These are phyloP conservation scores for Malacoctenus gilli DNA, from an alignment of 2,797 vertebrate species.

Conservation along the genomic window DNA sequence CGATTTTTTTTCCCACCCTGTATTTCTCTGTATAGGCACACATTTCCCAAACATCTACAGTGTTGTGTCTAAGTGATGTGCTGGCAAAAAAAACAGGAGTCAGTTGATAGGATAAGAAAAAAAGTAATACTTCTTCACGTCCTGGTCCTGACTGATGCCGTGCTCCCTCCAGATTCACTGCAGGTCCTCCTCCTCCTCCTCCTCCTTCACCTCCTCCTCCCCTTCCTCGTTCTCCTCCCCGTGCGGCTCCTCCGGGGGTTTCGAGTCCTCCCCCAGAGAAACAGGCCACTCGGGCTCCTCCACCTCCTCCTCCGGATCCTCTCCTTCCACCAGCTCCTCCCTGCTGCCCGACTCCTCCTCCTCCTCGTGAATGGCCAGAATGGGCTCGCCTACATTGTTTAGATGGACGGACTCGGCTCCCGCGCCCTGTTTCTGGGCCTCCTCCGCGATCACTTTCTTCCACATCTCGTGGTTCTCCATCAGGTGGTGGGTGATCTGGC, in stretches of 20 bases:
- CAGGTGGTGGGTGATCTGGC: conserved; percentile 95
- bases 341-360: conserved; percentile 90
- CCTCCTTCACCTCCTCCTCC: conserved; percentile 46
- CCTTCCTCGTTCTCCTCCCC: conserved; percentile 46
- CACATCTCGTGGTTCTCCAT: conserved; percentile 98
- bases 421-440: conserved; percentile 79
- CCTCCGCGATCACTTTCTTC: conserved; percentile 94
- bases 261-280: conserved; percentile 54
- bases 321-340: conserved; percentile 75
- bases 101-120: conserved; percentile 75
- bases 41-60: conserved; percentile 95
- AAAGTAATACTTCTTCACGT: conserved; percentile 70
- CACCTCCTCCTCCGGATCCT: conserved; percentile 66
- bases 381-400: conserved; percentile 87
- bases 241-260: conserved; percentile 53
- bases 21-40: conserved; percentile 85
- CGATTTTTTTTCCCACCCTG: conserved; percentile 74
- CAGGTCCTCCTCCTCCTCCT: conserved; percentile 42
- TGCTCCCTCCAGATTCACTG: conserved; percentile 65
- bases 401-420: conserved; percentile 75
- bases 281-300: conserved; percentile 66
- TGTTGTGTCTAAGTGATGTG: conserved; percentile 99
- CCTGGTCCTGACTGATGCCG: conserved; percentile 68
- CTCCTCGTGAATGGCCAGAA: conserved; percentile 93
- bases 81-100: conserved; percentile 83